phyloP scores from a whole-genome alignment of 2,888 invertebrate genomes.

The Silvanus unidentatus region DNA sequence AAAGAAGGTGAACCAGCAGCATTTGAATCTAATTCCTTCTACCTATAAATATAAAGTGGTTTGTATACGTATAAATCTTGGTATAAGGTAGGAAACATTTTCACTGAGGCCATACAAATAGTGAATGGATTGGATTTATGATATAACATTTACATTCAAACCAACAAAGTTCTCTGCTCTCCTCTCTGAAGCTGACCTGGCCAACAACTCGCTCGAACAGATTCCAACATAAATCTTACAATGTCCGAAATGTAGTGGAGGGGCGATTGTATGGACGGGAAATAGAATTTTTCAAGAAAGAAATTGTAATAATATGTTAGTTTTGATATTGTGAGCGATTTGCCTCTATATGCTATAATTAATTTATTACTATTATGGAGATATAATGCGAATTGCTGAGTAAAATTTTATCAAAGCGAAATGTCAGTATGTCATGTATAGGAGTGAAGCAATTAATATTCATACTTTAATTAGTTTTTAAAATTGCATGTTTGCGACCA shows the following conservation, averaged over 20 bases:
- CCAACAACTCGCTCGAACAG: constrained; percentile 4
- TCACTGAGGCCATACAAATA: constrained; percentile 21
- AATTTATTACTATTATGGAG: no score
- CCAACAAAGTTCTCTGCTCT: not conserved
- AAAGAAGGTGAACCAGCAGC: not conserved
- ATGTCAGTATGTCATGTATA: no score
- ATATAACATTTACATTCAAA: constrained; percentile 4
- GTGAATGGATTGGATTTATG: constrained; percentile 17
- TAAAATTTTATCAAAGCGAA: no score
- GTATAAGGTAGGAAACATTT: constrained; percentile 27
- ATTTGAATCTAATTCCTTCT: constrained; percentile 6
- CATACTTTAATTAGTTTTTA: constrained; percentile 2
- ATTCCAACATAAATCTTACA: constrained; percentile 4
- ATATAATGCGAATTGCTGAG: no score
- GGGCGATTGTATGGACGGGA: no score
- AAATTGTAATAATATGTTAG: no score
- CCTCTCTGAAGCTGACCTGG: constrained; percentile 3
- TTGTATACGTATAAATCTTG: constrained; percentile 29
- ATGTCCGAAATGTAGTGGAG: not conserved
- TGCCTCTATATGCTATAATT: no score
- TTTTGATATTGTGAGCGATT: no score
- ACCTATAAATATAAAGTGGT: constrained; percentile 26
- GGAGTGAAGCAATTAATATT: constrained; percentile 1
- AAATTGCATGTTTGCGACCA: not conserved
- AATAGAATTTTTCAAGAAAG: no score